Evolutionary conservation across 2,888 invertebrate species (phyloP), one percentile per base, ranked within the genome.

Genomic region (Lacanobia oleracea): DNA sequence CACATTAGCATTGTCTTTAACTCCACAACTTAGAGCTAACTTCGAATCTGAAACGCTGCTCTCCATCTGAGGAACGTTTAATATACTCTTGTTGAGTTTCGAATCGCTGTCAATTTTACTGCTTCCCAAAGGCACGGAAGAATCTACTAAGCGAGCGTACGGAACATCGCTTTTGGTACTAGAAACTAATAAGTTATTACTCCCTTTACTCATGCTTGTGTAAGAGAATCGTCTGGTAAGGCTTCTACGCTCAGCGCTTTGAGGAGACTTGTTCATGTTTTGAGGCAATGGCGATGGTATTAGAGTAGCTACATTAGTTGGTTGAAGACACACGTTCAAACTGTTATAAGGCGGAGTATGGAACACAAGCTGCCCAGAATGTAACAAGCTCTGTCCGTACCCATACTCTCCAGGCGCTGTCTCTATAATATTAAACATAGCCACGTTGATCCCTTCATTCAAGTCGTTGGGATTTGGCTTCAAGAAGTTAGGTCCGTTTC

Each of bases 311-410:
- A 94, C 94, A 56, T 93, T 94, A 12, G 96, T 96, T 64, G 98
- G 98, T 91, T 98, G 97, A 8, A 98, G 92, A 14, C 97, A 97
- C 6, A 98, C 97, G 85, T 98, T 97, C 86, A 98, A 97, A 54
- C 97, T 96, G 84, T 98, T 98, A 88, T 98, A 98, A 0, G 98
- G 98, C 0, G 98, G 98, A 0, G 98, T 98, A 85, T 99, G 98
- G 91, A 99, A 99, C 60, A 99, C 98, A 12, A 99, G 94, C 91
- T 98, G 97, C 45, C 98, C 97, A 71, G 98, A 97, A 90, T 99
- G 98, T 33, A 99, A 94, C 86, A 99, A 97, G 89, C 99, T 99
- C 93, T 99, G 99, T 0, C 99, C 99, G 90, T 98, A 99, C 0
- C 99, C 99, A 86, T 97, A 98, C 90, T 99, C 99, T 86, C 97